Percentiles rank a stretch among this genome's conserved stretches.
Conservation (phyloP, 1,140 invertebrate genomes). For the Drosophila littoralis region DNA sequence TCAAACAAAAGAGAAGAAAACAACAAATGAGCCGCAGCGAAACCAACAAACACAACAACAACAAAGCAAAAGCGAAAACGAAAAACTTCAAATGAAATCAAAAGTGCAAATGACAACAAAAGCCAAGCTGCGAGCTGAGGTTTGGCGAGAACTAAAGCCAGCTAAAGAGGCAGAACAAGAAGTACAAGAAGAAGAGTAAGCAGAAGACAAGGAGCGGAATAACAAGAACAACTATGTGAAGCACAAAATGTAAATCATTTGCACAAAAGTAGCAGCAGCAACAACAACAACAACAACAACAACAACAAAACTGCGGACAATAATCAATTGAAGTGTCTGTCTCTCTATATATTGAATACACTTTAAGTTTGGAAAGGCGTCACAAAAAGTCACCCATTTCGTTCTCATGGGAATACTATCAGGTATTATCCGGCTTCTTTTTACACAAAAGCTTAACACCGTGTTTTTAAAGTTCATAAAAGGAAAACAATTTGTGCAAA, state of each 20-base stretch:
- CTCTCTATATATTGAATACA: constrained; percentile 37
- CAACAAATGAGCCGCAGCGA: constrained; percentile 45
- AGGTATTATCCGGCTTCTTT: no score
- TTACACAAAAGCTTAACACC: no score
- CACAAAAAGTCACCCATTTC: no score
- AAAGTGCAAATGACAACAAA: constrained; percentile 81
- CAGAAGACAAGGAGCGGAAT: constrained; percentile 7
- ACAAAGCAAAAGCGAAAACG: constrained; percentile 43
- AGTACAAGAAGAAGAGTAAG: constrained; percentile 12
- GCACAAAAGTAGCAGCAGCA: constrained; percentile 49
- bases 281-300: constrained; percentile 18
- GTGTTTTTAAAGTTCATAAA: no score
- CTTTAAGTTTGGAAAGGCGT: not conserved
- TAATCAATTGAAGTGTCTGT: constrained; percentile 82
- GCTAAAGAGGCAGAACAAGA: constrained; percentile 16
- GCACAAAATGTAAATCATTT: constrained; percentile 73
- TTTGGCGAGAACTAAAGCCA: constrained; percentile 27
- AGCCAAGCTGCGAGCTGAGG: constrained; percentile 54
- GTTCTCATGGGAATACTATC: no score
- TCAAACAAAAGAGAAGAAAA: constrained; percentile 63
- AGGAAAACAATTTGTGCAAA: not conserved
- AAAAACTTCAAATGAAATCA: constrained; percentile 77
- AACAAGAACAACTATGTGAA: constrained; percentile 43
- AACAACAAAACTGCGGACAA: constrained; percentile 50
- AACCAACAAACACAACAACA: constrained; percentile 22